Conservation (phyloP, 2,113 vertebrate genomes). For the Asarcornis scutulata region DNA sequence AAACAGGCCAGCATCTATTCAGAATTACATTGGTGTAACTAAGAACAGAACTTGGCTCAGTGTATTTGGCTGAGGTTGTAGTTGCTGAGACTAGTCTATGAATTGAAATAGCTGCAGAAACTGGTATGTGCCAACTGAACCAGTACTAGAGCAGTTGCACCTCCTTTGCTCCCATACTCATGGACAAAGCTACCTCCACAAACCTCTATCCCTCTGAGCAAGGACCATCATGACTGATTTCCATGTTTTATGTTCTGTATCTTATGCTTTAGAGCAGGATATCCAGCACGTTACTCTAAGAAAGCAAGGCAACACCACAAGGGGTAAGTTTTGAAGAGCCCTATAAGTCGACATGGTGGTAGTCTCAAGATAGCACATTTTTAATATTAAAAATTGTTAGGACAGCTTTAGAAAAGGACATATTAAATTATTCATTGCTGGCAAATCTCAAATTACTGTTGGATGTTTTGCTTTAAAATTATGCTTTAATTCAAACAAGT, state of each 20-base stretch:
- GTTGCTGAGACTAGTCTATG: not conserved
- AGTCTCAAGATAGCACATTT: not conserved
- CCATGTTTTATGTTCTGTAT: not conserved
- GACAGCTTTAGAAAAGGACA: not conserved
- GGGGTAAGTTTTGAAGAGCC: not conserved
- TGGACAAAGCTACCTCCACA: not conserved
- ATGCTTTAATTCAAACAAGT: not conserved
- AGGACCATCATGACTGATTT: not conserved
- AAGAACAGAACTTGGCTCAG: not conserved
- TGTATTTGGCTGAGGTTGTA: not conserved
- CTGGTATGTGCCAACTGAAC: not conserved
- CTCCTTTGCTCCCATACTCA: not conserved
- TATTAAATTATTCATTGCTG: not conserved
- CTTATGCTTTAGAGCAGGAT: not conserved
- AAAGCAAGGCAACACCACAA: not conserved
- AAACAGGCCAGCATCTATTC: not conserved
- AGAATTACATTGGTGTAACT: not conserved
- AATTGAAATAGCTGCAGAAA: not conserved
- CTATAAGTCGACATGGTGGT: rapidly evolving
- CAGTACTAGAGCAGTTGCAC: not conserved
- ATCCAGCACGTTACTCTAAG: not conserved
- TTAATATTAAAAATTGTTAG: not conserved
- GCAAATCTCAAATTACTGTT: not conserved
- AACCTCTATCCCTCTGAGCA: not conserved
- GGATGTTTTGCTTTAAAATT: not conserved